Conservation (phyloP, 2,113 vertebrate genomes). For the Centropus unirufus region DNA sequence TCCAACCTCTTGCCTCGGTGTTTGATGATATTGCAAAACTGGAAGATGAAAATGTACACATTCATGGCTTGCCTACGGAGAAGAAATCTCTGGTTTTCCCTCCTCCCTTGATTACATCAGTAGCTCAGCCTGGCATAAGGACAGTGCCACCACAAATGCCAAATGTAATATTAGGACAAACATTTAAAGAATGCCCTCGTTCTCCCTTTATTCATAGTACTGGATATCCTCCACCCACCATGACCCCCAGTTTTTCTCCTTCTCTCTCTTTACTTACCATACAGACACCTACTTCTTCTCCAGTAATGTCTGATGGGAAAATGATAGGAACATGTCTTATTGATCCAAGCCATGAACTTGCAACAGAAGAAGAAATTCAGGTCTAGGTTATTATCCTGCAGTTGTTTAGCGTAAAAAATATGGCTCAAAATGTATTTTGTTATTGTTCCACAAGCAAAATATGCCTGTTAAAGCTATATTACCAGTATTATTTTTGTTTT, state of each 20-base stretch:
- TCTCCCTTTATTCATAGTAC: constrained; percentile 76
- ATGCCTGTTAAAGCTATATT: neutral
- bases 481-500: neutral
- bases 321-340: constrained; percentile 63
- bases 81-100: constrained; percentile 80
- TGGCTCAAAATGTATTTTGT: neutral
- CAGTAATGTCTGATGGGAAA: constrained; percentile 74
- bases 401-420: neutral
- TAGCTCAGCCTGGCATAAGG: constrained; percentile 87
- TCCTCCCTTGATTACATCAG: constrained; percentile 88
- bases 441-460: neutral
- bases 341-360: constrained; percentile 65
- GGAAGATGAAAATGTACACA: constrained; percentile 80
- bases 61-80: constrained; percentile 70
- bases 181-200: constrained; percentile 72
- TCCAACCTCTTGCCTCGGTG: constrained; percentile 86
- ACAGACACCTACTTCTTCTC: constrained; percentile 79
- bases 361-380: constrained; percentile 81
- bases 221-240: constrained; percentile 76
- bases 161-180: constrained; percentile 60
- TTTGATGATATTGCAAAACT: constrained; percentile 90
- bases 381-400: constrained; percentile 65
- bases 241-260: constrained; percentile 87
- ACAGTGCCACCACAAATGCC: constrained; percentile 85
- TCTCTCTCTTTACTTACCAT: constrained; percentile 84